These are phyloP conservation scores for Atta texana DNA, from an alignment of 1,140 invertebrate species.

Conservation along the genomic window DNA sequence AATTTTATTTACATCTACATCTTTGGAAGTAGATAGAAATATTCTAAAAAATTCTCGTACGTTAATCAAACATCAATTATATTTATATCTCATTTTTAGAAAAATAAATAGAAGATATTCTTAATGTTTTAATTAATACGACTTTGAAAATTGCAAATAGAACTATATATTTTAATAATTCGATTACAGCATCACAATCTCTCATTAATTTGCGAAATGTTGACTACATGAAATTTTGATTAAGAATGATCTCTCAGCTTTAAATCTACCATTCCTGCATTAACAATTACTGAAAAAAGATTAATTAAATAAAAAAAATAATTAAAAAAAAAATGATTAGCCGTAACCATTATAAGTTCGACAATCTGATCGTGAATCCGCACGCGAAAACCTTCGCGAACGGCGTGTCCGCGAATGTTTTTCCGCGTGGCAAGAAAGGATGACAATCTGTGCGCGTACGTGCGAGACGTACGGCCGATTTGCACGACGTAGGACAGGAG, in stretches of 20 bases:
- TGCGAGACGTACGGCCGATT: slow-evolving; percentile 11
- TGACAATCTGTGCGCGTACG: slow-evolving; percentile 44
- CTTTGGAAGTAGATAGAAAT: too few species aligned
- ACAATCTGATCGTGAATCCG: not conserved
- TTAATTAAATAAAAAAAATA: too few species aligned
- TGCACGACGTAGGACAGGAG: not conserved
- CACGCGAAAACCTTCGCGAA: not conserved
- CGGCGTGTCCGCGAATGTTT: not conserved
- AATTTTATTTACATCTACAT: too few species aligned
- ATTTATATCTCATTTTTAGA: too few species aligned
- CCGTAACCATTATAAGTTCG: not conserved
- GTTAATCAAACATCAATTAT: too few species aligned
- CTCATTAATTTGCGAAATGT: not conserved
- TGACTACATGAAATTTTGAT: not conserved
- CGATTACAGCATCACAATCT: not conserved
- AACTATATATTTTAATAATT: not conserved
- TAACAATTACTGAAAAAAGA: not conserved
- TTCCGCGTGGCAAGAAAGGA: slow-evolving; percentile 23
- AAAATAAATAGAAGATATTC: too few species aligned
- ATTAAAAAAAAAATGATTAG: not conserved
- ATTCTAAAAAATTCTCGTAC: too few species aligned
- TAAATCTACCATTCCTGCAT: not conserved
- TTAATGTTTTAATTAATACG: not conserved
- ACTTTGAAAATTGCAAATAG: not conserved
- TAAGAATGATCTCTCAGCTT: not conserved